Evolutionary conservation across 2,797 vertebrate species (phyloP).

Genomic region (Siniperca scherzeri): DNA sequence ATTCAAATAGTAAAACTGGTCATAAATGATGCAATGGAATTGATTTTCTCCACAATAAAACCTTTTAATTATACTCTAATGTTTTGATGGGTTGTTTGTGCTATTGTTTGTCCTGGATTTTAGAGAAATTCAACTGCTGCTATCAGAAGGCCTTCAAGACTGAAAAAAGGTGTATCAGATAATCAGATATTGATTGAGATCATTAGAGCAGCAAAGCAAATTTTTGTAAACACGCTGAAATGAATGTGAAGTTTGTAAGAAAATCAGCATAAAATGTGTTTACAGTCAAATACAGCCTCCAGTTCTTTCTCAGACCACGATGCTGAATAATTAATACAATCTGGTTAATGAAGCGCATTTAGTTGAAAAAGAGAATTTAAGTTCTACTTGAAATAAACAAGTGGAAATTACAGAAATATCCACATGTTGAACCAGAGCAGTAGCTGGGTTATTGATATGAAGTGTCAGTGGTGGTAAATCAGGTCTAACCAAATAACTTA

Average conservation of each 20-base stretch:
- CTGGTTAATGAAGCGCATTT: slow-evolving; percentile 65
- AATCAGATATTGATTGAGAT: slow-evolving; percentile 44
- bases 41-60: slow-evolving; percentile 5
- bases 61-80: slow-evolving; percentile 36
- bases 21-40: slow-evolving; percentile 36
- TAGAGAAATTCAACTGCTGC: not conserved
- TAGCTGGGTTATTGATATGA: slow-evolving; percentile 43
- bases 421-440: slow-evolving; percentile 32
- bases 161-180: slow-evolving; percentile 14
- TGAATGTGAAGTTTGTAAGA: slow-evolving; percentile 24
- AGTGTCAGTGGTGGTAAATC: slow-evolving; percentile 16
- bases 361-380: slow-evolving; percentile 45
- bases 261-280: slow-evolving; percentile 52
- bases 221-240: slow-evolving; percentile 28
- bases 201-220: slow-evolving; percentile 12
- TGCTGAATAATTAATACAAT: slow-evolving; percentile 74
- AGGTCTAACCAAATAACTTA: slow-evolving; percentile 13
- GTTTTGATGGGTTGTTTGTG: slow-evolving; percentile 29
- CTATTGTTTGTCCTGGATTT: slow-evolving; percentile 11
- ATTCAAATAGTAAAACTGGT: slow-evolving; percentile 13
- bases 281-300: slow-evolving; percentile 55
- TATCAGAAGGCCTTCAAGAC: slow-evolving; percentile 1
- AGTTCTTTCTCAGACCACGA: slow-evolving; percentile 56
- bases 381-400: slow-evolving; percentile 51
- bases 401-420: slow-evolving; percentile 44